Conservation (phyloP, 1,140 invertebrate species). For the Drosophila sp. region DNA sequence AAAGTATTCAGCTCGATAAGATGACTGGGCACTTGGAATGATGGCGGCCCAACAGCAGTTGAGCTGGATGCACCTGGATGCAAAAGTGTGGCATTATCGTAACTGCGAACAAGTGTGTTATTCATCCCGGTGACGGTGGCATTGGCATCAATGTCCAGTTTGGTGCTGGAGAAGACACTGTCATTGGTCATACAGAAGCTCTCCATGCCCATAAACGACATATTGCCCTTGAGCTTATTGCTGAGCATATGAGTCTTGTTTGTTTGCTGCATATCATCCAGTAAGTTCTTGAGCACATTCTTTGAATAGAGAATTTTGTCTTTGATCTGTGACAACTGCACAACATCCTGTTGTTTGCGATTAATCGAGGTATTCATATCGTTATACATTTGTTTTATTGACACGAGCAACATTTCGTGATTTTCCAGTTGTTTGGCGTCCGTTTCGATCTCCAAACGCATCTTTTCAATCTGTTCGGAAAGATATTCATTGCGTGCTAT, state of each 20-base stretch:
- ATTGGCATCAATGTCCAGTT: constrained; percentile 71
- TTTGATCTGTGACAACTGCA: constrained; percentile 77
- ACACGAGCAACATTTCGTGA: constrained; percentile 70
- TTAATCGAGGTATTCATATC: constrained; percentile 73
- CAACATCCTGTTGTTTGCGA: constrained; percentile 76
- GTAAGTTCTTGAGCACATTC: constrained; percentile 66
- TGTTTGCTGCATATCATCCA: constrained; percentile 67
- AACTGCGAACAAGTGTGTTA: constrained; percentile 47
- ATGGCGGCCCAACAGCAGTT: constrained; percentile 7
- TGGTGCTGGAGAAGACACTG: constrained; percentile 77
- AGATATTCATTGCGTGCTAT: constrained; percentile 66
- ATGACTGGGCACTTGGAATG: constrained; percentile 53
- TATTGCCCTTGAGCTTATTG: constrained; percentile 72
- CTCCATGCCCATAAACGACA: constrained; percentile 62
- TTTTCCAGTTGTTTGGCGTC: constrained; percentile 60
- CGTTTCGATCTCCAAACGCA: constrained; percentile 62
- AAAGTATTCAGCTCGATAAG: constrained; percentile 68
- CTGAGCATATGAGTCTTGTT: constrained; percentile 67
- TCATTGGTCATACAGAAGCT: constrained; percentile 75
- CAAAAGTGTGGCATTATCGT: constrained; percentile 54
- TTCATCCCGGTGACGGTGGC: constrained; percentile 35
- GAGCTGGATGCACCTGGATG: constrained; percentile 27
- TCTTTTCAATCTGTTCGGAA: constrained; percentile 66
- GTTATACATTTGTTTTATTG: constrained; percentile 72
- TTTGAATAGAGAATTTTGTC: constrained; percentile 79